These are phyloP conservation scores for Sturnira hondurensis DNA, from an alignment of 2,113 vertebrate genomes.

Conservation along the genomic window DNA sequence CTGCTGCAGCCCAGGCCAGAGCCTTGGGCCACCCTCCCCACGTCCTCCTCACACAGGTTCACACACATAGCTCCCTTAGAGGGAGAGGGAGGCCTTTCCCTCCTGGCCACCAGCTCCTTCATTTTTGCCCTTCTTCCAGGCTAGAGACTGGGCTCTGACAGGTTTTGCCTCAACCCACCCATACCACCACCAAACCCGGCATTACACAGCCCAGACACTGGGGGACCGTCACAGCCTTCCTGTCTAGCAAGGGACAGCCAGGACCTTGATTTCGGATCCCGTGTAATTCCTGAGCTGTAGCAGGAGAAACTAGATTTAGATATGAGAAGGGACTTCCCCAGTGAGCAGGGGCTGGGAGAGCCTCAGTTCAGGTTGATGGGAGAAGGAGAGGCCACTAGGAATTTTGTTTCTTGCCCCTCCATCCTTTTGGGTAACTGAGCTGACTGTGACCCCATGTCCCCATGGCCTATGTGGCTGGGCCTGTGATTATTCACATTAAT, in stretches of 20 bases:
- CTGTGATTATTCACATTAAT: slow-evolving; percentile 85
- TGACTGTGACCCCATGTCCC: slow-evolving; percentile 28
- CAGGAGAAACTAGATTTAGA: slow-evolving; percentile 39
- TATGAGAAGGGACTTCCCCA: slow-evolving; percentile 16
- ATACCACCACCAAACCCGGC: not conserved
- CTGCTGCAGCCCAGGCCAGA: slow-evolving; percentile 38
- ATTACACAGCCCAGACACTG: not conserved
- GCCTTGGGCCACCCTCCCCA: not conserved
- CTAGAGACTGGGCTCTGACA: not conserved
- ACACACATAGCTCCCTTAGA: slow-evolving; percentile 15
- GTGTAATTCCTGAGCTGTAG: not conserved
- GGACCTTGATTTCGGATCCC: not conserved
- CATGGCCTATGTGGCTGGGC: slow-evolving; percentile 49
- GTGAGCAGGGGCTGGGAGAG: not conserved
- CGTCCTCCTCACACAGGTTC: not conserved
- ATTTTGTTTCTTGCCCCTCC: not conserved
- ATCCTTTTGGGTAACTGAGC: slow-evolving; percentile 44
- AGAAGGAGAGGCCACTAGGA: not conserved
- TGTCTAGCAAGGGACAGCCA: not conserved
- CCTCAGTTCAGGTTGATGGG: not conserved
- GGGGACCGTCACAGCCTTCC: not conserved
- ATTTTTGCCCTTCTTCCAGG: not conserved
- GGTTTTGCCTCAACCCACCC: not conserved
- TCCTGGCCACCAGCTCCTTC: slow-evolving; percentile 13
- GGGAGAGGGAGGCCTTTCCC: not conserved